Conservation (phyloP, 2,888 invertebrate genomes). For the Sclerodermus sp. region DNA sequence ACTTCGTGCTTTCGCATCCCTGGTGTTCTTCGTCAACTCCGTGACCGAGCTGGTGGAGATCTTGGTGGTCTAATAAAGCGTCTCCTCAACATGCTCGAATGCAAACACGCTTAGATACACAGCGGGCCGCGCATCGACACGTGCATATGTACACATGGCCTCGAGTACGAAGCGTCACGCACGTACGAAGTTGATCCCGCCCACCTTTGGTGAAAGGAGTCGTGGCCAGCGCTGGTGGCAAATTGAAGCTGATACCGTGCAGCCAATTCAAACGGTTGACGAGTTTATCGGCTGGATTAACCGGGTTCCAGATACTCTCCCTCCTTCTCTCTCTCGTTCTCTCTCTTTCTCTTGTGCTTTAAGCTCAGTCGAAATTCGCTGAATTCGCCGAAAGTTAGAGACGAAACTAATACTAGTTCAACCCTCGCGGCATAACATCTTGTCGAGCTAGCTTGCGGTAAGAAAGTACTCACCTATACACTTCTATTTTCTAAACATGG, state of each 20-base stretch:
- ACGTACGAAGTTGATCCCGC: constrained; percentile 2
- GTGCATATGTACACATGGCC: too few relatives aligned
- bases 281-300: constrained; percentile 34
- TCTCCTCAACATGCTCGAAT: background rate
- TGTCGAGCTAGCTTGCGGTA: too few relatives aligned
- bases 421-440: too few relatives aligned
- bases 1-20: constrained; percentile 9
- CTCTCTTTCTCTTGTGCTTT: too few relatives aligned
- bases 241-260: constrained; percentile 29
- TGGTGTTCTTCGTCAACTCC: constrained; percentile 15
- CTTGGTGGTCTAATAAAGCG: constrained; percentile 17
- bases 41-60: constrained; percentile 12
- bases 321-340: too few relatives aligned
- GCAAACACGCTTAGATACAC: background rate
- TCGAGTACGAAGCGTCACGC: background rate
- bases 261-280: constrained; percentile 35
- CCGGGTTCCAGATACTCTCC: constrained; percentile 14
- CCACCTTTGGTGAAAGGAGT: constrained; percentile 16
- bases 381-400: constrained; percentile 5
- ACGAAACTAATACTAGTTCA: too few relatives aligned
- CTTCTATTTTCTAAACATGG: too few relatives aligned
- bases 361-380: constrained; percentile 10
- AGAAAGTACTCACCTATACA: too few relatives aligned
- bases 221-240: constrained; percentile 13
- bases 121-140: constrained; percentile 1